Percentiles rank a stretch among this genome's conserved stretches.
These are phyloP conservation scores for Gymnogyps californianus DNA, from an alignment of 2,113 vertebrate species.

Conservation along the genomic window DNA sequence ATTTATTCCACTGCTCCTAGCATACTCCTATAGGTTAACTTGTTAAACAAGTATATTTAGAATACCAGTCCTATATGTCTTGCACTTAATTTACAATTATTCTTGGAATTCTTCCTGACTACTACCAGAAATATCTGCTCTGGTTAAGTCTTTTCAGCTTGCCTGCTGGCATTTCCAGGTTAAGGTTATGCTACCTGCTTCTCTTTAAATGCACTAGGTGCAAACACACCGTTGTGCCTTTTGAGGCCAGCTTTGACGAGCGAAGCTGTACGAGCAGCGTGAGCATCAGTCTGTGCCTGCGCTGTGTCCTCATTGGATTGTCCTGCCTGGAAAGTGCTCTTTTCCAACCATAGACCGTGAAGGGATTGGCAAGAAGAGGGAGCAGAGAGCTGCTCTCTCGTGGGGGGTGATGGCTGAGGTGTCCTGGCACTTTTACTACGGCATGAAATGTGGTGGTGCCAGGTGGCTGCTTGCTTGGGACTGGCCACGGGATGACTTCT, in stretches of 20 bases:
- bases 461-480: neutral
- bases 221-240: neutral
- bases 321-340: neutral
- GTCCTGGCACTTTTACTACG: neutral
- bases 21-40: neutral
- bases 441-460: fast-evolving
- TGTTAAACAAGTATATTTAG: neutral
- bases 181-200: neutral
- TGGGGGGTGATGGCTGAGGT: neutral
- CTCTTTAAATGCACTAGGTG: neutral
- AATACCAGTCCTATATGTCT: neutral
- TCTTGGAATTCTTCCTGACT: neutral
- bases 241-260: neutral
- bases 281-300: neutral
- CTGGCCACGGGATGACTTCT: neutral
- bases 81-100: neutral
- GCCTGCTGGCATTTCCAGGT: neutral
- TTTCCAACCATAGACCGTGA: neutral
- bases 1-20: neutral
- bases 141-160: neutral
- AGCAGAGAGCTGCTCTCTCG: neutral
- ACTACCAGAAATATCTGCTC: neutral
- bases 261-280: fast-evolving
- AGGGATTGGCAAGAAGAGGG: neutral
- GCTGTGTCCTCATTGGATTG: neutral